These are phyloP conservation scores for Monoplex corrugatus DNA, from an alignment of 2,888 invertebrate species.

Conservation along the genomic window DNA sequence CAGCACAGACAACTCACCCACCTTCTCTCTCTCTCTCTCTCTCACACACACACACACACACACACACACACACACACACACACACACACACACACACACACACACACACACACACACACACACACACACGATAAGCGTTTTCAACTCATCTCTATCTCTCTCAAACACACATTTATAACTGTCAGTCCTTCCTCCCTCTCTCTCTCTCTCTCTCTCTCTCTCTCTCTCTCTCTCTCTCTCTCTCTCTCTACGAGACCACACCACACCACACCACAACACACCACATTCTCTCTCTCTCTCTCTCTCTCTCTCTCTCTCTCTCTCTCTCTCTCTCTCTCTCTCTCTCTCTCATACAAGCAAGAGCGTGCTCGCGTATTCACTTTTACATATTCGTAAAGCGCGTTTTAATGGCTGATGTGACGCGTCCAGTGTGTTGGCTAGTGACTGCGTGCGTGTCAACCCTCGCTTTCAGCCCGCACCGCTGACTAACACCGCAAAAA, in stretches of 20 bases:
- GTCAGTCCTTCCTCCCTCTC: not conserved
- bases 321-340: slow-evolving; percentile 6
- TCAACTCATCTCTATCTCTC: not conserved
- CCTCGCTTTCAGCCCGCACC: no score
- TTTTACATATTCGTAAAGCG: no score
- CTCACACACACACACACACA: not conserved
- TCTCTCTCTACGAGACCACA: not conserved
- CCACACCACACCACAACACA: not conserved
- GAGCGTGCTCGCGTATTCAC: no score
- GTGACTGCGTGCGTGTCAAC: no score
- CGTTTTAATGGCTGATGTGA: no score
- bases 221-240: not conserved
- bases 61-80: not conserved
- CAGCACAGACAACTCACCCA: not conserved
- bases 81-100: no score
- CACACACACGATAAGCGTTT: not conserved
- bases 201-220: not conserved
- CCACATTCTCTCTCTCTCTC: not conserved
- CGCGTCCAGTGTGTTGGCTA: no score
- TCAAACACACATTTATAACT: no score
- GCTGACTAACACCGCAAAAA: no score
- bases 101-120: slow-evolving; percentile 9
- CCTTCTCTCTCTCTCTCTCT: not conserved
- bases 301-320: not conserved
- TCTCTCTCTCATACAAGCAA: no score